Base-by-base conservation (phyloP, 2,797 vertebrate genomes). In the Darevskia nairensis region DNA sequence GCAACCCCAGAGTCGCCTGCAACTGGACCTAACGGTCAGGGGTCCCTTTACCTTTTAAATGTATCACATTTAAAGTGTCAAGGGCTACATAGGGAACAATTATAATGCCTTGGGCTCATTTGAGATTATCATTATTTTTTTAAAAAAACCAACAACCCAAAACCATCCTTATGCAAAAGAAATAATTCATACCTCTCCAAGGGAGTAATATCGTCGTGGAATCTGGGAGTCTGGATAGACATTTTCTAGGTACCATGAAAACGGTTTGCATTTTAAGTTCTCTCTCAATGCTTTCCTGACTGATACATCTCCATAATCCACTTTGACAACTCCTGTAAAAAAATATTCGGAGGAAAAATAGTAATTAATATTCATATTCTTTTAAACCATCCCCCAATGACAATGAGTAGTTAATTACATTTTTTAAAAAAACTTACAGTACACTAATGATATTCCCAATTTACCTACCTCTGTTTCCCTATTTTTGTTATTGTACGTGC, bases 221-320 rank as follows among this genome's bases (percentile, higher is more conserved):
- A 99, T 99, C 98, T 99, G 99, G 29, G 99, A 99, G 95, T 99
- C 98, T 0, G 99, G 98, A 91, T 99, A 99, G 94, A 99, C 96
- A 94, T 98, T 98, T 95, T 99, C 99, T 89, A 99, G 97, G 96
- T 99, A 99, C 99, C 99, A 99, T 6, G 99, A 98, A 95, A 99
- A 99, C 0, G 98, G 98, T 92, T 98, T 98, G 95, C 99, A 99
- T 91, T 97, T 97, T 92, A 99, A 96, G 80, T 97, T 97, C 89
- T 98, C 98, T 55, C 98, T 96, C 11, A 99, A 96, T 13, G 97
- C 96, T 93, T 98, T 99, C 77, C 99, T 98, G 69, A 97, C 96
- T 0, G 98, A 98, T 8, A 99, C 97, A 3, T 99, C 98, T 3
- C 98, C 99, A 0, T 99, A 99, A 96, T 99, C 98, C 94, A 99